Conservation (phyloP, 1,140 invertebrate species). For the Tribolium castaneum region DNA sequence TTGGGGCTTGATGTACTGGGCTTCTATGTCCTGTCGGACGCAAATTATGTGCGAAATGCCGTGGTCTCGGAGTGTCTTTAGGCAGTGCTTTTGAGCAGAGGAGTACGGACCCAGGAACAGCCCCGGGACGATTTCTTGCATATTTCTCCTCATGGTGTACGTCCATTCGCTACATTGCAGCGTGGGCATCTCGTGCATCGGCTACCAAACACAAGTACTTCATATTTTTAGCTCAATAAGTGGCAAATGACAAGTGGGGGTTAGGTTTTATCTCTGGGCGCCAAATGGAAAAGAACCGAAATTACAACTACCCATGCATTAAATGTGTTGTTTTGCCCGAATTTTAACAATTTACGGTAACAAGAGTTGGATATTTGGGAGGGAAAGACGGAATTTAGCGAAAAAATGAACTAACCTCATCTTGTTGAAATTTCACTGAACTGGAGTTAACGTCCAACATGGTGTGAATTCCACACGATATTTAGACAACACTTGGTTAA, state of each 20-base stretch:
- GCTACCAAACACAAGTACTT: constrained; percentile 1
- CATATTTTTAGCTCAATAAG: constrained; percentile 11
- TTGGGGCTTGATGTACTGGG: constrained; percentile 75
- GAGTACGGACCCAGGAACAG: constrained; percentile 77
- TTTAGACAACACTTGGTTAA: background rate
- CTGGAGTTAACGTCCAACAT: constrained; percentile 30
- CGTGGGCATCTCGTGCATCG: constrained; percentile 19
- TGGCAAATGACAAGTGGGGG: constrained; percentile 3
- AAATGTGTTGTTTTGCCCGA: background rate
- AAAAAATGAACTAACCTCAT: constrained; percentile 35
- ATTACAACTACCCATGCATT: background rate
- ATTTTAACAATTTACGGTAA: too few relatives aligned
- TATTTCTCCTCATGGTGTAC: constrained; percentile 60
- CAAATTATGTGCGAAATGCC: constrained; percentile 80
- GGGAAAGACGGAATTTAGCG: background rate
- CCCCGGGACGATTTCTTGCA: constrained; percentile 80
- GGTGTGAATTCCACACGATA: background rate
- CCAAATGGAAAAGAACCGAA: background rate
- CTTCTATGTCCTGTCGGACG: constrained; percentile 74
- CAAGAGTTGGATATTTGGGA: background rate
- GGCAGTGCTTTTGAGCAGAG: constrained; percentile 67
- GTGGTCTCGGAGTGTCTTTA: constrained; percentile 66
- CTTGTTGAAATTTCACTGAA: constrained; percentile 32
- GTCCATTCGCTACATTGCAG: constrained; percentile 2
- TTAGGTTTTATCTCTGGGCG: constrained; percentile 18